A percentile compares a stretch with the other conserved stretches of the same genome.
Evolutionary conservation across 2,888 invertebrate species (phyloP).

Genomic region (Xylota sylvarum): DNA sequence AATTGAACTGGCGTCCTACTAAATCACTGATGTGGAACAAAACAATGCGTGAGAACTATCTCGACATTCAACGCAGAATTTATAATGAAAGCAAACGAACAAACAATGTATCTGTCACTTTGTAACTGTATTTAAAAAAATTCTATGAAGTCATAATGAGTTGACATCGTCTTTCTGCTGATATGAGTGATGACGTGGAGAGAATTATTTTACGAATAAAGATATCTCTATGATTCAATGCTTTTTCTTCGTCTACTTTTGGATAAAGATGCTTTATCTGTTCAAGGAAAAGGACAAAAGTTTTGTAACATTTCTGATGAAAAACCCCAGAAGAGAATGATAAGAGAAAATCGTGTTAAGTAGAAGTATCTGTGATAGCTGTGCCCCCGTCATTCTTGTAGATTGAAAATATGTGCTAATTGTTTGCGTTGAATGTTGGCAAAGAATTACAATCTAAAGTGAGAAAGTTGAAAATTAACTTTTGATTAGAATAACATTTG

Average conservation of each 20-base stretch:
- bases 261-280: background rate
- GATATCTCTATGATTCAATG: background rate
- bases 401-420: background rate
- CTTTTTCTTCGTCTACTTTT: background rate
- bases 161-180: constrained; percentile 11
- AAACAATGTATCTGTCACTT: background rate
- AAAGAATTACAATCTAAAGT: no score
- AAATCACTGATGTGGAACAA: constrained; percentile 7
- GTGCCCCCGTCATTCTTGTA: background rate
- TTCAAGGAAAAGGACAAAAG: background rate
- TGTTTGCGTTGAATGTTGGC: background rate
- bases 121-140: background rate
- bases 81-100: background rate
- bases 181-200: background rate
- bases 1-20: constrained; percentile 52
- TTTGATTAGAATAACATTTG: no score
- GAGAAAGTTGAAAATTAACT: no score
- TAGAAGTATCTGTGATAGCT: background rate
- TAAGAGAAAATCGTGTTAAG: background rate
- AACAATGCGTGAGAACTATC: background rate
- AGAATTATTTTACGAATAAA: background rate
- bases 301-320: background rate
- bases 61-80: background rate
- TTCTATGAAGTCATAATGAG: background rate
- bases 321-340: background rate